phyloP scores from a whole-genome alignment of 2,797 vertebrate genomes.

The Pangasius sanitwongsei region DNA sequence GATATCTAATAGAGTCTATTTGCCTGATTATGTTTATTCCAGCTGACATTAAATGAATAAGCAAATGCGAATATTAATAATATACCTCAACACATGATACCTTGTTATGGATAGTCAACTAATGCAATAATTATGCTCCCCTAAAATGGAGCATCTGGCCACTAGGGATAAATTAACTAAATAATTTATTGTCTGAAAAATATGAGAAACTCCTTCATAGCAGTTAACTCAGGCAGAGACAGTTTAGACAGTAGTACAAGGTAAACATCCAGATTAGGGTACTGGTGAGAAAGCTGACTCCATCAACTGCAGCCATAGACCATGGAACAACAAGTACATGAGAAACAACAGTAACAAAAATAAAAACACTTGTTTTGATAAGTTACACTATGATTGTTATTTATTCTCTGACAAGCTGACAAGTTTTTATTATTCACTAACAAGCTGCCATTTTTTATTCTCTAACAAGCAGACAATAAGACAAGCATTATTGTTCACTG shows the following conservation, averaged over 20 bases:
- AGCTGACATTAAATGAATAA: not conserved
- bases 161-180: not conserved
- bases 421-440: not conserved
- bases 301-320: not conserved
- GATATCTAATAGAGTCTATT: not conserved
- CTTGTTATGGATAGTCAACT: not conserved
- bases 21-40: not conserved
- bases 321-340: not conserved
- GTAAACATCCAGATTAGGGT: not conserved
- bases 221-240: not conserved
- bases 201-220: too few species aligned
- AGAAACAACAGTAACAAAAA: not conserved
- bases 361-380: not conserved
- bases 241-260: not conserved
- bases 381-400: not conserved
- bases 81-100: not conserved
- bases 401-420: not conserved
- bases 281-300: not conserved
- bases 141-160: not conserved
- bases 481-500: not conserved
- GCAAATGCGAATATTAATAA: not conserved
- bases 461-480: not conserved
- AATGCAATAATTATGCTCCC: not conserved
- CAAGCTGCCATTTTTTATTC: not conserved
- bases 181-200: not conserved